Percentiles rank a stretch among this genome's conserved stretches.
phyloP scores from a whole-genome alignment of 1,140 invertebrate species.

The Rhopalosiphum padi region DNA sequence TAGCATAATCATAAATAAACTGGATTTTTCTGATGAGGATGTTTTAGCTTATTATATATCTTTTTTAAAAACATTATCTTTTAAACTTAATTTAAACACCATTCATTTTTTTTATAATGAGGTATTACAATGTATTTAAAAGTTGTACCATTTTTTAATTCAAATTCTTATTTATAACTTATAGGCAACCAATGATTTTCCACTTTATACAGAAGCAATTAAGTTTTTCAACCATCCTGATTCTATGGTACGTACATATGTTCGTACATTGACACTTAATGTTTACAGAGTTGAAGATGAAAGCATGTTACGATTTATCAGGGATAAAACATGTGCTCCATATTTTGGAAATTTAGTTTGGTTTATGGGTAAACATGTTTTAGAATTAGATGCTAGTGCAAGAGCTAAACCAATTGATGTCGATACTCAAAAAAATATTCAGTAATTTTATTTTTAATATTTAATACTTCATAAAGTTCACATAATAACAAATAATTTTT shows the following conservation, averaged over 20 bases:
- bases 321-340: conserved; percentile 92
- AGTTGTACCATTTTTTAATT: not conserved
- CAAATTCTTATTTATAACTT: not conserved
- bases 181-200: conserved; percentile 98
- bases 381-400: conserved; percentile 94
- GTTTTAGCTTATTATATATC: conserved; percentile 99
- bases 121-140: conserved; percentile 67
- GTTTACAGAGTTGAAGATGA: conserved; percentile 95
- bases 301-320: conserved; percentile 94
- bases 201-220: conserved; percentile 97
- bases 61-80: conserved; percentile 96
- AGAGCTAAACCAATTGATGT: conserved; percentile 68
- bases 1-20: conserved; percentile 98
- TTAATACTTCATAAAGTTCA: not conserved
- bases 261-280: conserved; percentile 95
- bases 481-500: conserved; percentile 60
- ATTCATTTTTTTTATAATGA: conserved; percentile 99
- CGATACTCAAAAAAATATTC: conserved; percentile 84
- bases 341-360: conserved; percentile 99
- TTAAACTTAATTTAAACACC: conserved; percentile 98
- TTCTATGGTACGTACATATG: conserved; percentile 98
- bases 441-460: conserved; percentile 26
- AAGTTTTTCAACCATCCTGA: conserved; percentile 99
- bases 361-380: conserved; percentile 98
- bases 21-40: conserved; percentile 99